phyloP scores from a whole-genome alignment of 1,140 invertebrate species.

The Prorops nasuta region DNA sequence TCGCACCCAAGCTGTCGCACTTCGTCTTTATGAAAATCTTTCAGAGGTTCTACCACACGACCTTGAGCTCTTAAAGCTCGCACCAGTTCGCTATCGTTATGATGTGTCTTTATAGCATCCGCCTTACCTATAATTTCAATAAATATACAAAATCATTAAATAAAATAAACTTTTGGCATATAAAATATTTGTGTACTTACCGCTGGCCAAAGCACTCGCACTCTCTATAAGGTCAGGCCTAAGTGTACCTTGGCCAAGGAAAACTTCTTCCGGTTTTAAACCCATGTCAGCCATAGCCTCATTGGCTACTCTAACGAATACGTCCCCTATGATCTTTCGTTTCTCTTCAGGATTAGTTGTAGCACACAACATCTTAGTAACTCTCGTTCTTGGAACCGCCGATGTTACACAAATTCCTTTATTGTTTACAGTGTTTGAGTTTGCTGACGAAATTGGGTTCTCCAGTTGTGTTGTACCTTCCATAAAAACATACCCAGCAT shows the following conservation, averaged over 20 bases:
- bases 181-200: slow-evolving; percentile 38
- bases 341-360: slow-evolving; percentile 94
- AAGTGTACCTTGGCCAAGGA: slow-evolving; percentile 88
- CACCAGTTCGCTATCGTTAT: slow-evolving; percentile 98
- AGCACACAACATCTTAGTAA: slow-evolving; percentile 86
- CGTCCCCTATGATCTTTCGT: slow-evolving; percentile 97
- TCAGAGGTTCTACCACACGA: slow-evolving; percentile 94
- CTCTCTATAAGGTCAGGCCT: slow-evolving; percentile 98
- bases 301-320: slow-evolving; percentile 90
- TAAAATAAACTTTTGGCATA: background rate
- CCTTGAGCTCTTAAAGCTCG: slow-evolving; percentile 80
- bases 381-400: slow-evolving; percentile 63
- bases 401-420: slow-evolving; percentile 47
- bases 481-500: slow-evolving; percentile 72
- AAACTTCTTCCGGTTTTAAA: slow-evolving; percentile 81
- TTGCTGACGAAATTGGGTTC: slow-evolving; percentile 68
- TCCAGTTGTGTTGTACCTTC: slow-evolving; percentile 83
- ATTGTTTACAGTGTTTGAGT: slow-evolving; percentile 54
- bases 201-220: slow-evolving; percentile 83
- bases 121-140: slow-evolving; percentile 62
- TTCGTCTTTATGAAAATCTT: slow-evolving; percentile 99
- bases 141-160: slow-evolving; percentile 11
- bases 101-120: slow-evolving; percentile 98
- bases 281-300: slow-evolving; percentile 80
- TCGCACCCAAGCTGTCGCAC: slow-evolving; percentile 83